Conservation (phyloP, 2,797 vertebrate genomes). For the Glossophaga mutica region DNA sequence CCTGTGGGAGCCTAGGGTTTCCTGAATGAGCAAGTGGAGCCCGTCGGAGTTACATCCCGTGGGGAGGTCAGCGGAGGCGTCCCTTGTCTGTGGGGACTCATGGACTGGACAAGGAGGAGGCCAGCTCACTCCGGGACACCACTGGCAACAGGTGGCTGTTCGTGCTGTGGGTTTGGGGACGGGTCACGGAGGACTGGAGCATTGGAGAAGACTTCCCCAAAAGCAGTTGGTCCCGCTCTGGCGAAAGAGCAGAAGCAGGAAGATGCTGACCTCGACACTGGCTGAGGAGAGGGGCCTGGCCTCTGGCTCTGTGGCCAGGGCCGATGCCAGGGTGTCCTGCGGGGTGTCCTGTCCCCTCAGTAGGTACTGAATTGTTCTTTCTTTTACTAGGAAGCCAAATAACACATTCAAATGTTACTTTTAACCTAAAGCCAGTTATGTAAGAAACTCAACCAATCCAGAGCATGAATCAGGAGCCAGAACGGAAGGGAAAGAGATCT, state of each 20-base stretch:
- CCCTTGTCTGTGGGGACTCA: background rate
- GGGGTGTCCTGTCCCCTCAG: background rate
- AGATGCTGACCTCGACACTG: background rate
- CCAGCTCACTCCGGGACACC: accelerated
- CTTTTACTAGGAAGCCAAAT: background rate
- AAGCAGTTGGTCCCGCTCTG: background rate
- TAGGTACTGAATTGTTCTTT: background rate
- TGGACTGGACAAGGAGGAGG: background rate
- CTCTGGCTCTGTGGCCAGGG: background rate
- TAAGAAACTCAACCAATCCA: background rate
- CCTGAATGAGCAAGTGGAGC: background rate
- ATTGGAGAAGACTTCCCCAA: background rate
- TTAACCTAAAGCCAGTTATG: background rate
- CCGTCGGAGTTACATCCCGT: accelerated
- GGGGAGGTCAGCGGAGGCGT: background rate
- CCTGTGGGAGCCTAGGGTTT: background rate
- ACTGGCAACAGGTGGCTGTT: background rate
- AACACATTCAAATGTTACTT: background rate
- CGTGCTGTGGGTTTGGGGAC: background rate
- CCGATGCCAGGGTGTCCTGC: background rate
- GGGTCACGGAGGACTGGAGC: background rate
- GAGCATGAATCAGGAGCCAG: background rate
- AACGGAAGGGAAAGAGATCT: background rate
- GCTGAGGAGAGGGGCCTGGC: accelerated
- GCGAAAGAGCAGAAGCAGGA: background rate